Percentiles rank a stretch among this genome's conserved stretches.
Conservation (phyloP, 2,113 vertebrate genomes). For the Poeciliopsis occidentalis region DNA sequence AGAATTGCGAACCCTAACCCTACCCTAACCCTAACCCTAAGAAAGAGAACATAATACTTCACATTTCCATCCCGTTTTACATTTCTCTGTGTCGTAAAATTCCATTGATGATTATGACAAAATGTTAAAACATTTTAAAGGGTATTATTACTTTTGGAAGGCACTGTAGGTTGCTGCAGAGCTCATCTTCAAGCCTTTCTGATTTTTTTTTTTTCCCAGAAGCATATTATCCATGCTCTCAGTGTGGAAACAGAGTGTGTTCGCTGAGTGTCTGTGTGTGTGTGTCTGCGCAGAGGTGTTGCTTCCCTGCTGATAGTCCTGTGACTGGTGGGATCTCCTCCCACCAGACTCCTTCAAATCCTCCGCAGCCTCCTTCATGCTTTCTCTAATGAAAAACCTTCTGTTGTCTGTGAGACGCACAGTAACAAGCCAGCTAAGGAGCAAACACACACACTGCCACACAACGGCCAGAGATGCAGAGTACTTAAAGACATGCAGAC, state of each 20-base stretch:
- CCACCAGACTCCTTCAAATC: constrained; percentile 43
- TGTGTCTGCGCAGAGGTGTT: constrained; percentile 24
- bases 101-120: no score
- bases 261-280: constrained; percentile 22
- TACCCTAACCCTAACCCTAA: no score
- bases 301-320: constrained; percentile 69
- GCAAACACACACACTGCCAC: constrained; percentile 3
- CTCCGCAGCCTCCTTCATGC: constrained; percentile 55
- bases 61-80: not conserved
- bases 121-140: no score
- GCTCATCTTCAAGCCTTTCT: constrained; percentile 6
- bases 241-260: not conserved
- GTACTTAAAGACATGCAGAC: constrained; percentile 8
- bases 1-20: no score
- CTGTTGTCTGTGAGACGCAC: constrained; percentile 23
- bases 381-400: constrained; percentile 68
- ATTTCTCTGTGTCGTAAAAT: not conserved
- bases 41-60: not conserved
- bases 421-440: constrained; percentile 9
- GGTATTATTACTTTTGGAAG: not conserved
- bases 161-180: constrained; percentile 7
- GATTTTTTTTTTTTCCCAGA: not conserved
- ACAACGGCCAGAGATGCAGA: constrained; percentile 1
- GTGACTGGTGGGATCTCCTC: constrained; percentile 54
- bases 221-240: not conserved